Conservation (phyloP, 1,140 invertebrate genomes). For the Leptinotarsa defecta region DNA sequence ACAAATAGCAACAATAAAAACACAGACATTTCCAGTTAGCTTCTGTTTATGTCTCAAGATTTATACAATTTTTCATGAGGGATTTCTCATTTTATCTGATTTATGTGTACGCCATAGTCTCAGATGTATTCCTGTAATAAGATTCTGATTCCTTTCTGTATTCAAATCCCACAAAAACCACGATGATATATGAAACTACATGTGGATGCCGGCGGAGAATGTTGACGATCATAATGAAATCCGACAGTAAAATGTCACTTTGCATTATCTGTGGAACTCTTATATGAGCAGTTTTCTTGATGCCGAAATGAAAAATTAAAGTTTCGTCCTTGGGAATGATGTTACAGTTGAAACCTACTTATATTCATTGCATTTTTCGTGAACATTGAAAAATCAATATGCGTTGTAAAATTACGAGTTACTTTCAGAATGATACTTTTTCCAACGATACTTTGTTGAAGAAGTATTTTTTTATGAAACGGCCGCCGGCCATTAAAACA, state of each 20-base stretch:
- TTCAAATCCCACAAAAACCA: slow-evolving; percentile 14
- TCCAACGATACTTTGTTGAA: no score
- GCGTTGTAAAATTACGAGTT: no score
- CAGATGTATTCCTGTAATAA: slow-evolving; percentile 21
- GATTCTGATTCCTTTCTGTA: slow-evolving; percentile 21
- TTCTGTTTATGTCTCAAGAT: neutral
- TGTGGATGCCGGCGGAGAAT: neutral
- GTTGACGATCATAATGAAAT: neutral
- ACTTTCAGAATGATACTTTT: no score
- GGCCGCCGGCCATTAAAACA: no score
- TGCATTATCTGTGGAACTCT: neutral
- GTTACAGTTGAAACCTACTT: no score
- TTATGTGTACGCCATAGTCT: slow-evolving; percentile 12
- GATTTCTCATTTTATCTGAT: slow-evolving; percentile 8
- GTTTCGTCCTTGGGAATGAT: no score
- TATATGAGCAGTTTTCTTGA: no score
- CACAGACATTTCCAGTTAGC: neutral
- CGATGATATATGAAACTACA: slow-evolving; percentile 19
- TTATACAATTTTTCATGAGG: slow-evolving; percentile 12
- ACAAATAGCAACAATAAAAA: neutral
- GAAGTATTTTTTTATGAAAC: no score
- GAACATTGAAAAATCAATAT: no score
- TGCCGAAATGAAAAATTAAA: no score
- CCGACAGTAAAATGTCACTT: neutral
- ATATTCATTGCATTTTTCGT: no score